A percentile compares a stretch with the other conserved stretches of the same genome.
Conservation (phyloP, 2,888 invertebrate genomes). For the Cordilura impudica region DNA sequence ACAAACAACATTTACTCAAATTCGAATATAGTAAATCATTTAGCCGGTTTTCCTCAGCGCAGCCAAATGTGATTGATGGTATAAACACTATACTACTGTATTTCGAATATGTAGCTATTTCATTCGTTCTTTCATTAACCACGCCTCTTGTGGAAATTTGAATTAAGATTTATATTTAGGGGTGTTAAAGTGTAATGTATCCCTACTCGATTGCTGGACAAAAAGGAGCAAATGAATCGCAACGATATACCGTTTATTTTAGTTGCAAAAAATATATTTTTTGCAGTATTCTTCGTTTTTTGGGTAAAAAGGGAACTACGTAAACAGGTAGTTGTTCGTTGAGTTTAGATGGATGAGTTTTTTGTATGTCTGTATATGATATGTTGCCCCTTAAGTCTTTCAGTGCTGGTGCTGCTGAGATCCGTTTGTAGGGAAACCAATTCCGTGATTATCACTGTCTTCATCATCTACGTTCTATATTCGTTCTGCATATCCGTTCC, state of each 20-base stretch:
- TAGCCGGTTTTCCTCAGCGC: slow-evolving; percentile 26
- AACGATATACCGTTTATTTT: slow-evolving; percentile 28
- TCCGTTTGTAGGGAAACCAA: slow-evolving; percentile 18
- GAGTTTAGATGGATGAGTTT: neutral
- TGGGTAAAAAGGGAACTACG: slow-evolving; percentile 41
- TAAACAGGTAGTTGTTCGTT: slow-evolving; percentile 64
- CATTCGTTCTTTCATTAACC: slow-evolving; percentile 63
- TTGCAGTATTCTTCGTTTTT: neutral
- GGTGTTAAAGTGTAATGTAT: slow-evolving; percentile 68
- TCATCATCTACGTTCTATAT: neutral
- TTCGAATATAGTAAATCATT: slow-evolving; percentile 75
- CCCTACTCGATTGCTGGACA: slow-evolving; percentile 62
- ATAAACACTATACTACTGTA: slow-evolving; percentile 19
- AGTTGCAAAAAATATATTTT: slow-evolving; percentile 29
- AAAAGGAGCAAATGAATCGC: slow-evolving; percentile 40
- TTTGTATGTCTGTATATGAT: slow-evolving; percentile 21
- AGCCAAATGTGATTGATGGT: slow-evolving; percentile 59
- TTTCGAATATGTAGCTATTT: slow-evolving; percentile 63
- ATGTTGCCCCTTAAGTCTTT: slow-evolving; percentile 31
- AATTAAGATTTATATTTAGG: slow-evolving; percentile 70
- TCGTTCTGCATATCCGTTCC: slow-evolving; percentile 18
- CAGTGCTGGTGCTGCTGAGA: slow-evolving; percentile 24
- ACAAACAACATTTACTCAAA: slow-evolving; percentile 45
- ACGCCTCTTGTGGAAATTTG: slow-evolving; percentile 66
- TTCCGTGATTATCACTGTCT: slow-evolving; percentile 10